Evolutionary conservation across 2,888 invertebrate genomes (phyloP).

Genomic region (Chironomus riparius): DNA sequence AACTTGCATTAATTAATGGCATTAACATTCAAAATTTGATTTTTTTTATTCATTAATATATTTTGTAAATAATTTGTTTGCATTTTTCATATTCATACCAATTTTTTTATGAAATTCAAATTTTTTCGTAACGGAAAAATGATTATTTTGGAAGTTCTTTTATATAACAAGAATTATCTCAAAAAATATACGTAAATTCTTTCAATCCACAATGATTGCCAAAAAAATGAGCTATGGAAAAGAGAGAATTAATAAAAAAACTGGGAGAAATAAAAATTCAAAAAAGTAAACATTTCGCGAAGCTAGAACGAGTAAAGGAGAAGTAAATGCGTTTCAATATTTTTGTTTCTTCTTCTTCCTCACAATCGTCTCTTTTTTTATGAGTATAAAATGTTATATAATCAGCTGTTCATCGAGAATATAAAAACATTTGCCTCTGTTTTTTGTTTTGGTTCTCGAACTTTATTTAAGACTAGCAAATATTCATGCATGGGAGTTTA

Average conservation of each 20-base stretch:
- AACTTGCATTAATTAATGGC: no score
- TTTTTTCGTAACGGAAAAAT: no score
- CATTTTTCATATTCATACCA: no score
- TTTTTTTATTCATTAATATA: no score
- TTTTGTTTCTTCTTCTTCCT: neutral
- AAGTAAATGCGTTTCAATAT: constrained; percentile 4
- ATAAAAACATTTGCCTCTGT: neutral
- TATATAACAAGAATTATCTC: no score
- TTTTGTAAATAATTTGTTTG: no score
- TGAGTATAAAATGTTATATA: neutral
- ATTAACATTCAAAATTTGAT: no score
- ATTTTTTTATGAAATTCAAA: no score
- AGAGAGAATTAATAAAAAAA: neutral
- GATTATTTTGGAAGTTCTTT: no score
- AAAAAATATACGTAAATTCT: neutral
- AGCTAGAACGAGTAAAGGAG: neutral
- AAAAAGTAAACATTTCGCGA: neutral
- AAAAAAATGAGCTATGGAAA: neutral
- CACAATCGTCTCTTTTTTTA: no score
- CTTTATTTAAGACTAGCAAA: neutral
- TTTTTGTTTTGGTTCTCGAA: neutral
- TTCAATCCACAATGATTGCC: neutral
- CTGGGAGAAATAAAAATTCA: neutral
- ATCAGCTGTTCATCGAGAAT: constrained; percentile 4
- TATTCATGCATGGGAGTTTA: neutral